Evolutionary conservation across 2,797 vertebrate genomes (phyloP), one percentile per base, ranked within the genome.

Genomic region (Tachyglossus aculeatus): DNA sequence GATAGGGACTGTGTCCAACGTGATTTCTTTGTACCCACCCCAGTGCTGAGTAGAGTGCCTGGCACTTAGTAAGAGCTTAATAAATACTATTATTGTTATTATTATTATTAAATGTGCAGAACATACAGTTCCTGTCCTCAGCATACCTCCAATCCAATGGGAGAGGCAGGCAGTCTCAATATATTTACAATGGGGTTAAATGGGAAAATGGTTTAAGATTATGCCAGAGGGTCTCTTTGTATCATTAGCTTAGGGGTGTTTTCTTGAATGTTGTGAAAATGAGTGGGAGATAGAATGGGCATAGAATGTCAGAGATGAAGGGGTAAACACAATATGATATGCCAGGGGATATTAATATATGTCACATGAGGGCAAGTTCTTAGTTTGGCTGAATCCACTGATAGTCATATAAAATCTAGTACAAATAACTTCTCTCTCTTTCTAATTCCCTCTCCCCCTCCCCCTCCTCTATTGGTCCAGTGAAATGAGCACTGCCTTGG

Each of bases 381-480:
- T 0, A 0, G 53, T 57, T 57, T 15, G 62, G 9, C 19, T 41
- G 24, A 56, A 5, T 22, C 10, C 9, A 78, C 57, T 34, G 34
- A 60, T 29, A 7, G 2, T 60, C 59, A 19, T 16, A 9, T 21
- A 15, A 25, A 52, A 29, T 19, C 31, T 24, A 63, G 16, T 32
- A 58, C 8, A 33, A 25, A 27, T 13, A 69, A 43, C 32, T 3
- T 15, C 3, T 19, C 3, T 19, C 5, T 59, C 32, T 11, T 8
- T 27, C 9, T 36, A 15, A 2, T 32, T 50, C n/a, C 1, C 8
- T 15, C 4, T 2, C 21, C 33, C 5, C 9, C 2, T 15, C 15
- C 0, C 1, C 10, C 12, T 3, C 1, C 1, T 6, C 19, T 25
- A 7, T 10, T 51, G 36, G 18, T 31, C 48, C 7, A 4, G 9